Evolutionary conservation across 2,888 invertebrate species (phyloP).

Genomic region (Pycnomerus fuliginosus): DNA sequence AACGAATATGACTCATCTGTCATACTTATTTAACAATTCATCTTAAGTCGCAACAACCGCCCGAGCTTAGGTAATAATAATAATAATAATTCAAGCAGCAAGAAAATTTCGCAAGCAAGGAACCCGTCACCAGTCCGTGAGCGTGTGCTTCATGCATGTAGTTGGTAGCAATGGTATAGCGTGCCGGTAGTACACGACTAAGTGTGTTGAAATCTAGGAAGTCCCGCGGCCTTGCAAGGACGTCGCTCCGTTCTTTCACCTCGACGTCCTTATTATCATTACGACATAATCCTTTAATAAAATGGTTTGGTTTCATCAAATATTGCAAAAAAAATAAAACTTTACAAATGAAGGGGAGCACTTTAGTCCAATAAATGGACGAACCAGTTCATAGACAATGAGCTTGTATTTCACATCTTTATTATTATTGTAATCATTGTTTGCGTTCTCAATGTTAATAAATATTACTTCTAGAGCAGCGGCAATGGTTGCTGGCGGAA

Average conservation of each 20-base stretch:
- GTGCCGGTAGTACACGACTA: conserved; percentile 16
- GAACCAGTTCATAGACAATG: no score
- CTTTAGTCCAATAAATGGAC: no score
- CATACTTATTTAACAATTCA: conserved; percentile 18
- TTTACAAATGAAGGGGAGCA: no score
- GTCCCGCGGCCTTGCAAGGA: conserved; percentile 51
- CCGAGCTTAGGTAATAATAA: conserved; percentile 17
- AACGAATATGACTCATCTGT: no score
- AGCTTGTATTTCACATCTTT: conserved; percentile 2
- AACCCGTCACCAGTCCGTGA: conserved; percentile 20
- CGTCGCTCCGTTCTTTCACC: conserved; percentile 46
- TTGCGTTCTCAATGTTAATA: conserved; percentile 22
- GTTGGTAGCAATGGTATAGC: conserved; percentile 16
- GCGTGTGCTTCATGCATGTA: conserved; percentile 8
- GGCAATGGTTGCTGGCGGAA: conserved; percentile 20
- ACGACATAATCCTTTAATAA: no score
- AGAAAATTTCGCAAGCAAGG: conserved; percentile 21
- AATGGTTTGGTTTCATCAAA: no score
- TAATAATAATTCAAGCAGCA: conserved; percentile 20
- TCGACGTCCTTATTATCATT: no score
- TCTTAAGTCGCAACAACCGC: conserved; percentile 23
- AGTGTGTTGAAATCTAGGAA: conserved; percentile 48
- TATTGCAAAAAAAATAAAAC: no score
- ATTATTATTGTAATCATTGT: conserved; percentile 14
- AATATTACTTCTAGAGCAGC: conserved; percentile 18